These are phyloP conservation scores for Flexamia atlantica DNA, from an alignment of 2,888 invertebrate species.

Conservation along the genomic window DNA sequence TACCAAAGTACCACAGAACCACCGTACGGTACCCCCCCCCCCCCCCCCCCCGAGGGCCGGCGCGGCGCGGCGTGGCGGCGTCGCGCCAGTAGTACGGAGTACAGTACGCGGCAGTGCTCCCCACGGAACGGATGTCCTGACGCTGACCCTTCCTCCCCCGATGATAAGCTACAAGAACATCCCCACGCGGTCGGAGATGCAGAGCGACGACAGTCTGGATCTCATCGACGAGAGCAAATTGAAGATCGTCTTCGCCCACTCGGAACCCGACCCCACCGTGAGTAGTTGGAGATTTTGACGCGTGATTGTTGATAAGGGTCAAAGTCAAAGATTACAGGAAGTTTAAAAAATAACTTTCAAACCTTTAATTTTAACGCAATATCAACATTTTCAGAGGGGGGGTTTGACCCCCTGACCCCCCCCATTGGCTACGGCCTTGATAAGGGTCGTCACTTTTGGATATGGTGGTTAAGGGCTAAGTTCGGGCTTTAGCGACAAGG, in stretches of 20 bases:
- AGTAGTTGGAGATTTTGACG: not conserved
- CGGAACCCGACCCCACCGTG: slow-evolving; percentile 44
- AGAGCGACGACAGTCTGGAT: slow-evolving; percentile 58
- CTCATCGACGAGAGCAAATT: slow-evolving; percentile 59
- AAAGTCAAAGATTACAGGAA: too few relatives aligned
- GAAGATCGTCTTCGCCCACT: slow-evolving; percentile 59
- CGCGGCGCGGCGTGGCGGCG: not conserved
- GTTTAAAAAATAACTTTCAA: too few relatives aligned
- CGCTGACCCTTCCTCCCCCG: not conserved
- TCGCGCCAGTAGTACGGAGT: not conserved
- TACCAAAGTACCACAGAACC: not conserved
- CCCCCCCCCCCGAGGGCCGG: not conserved
- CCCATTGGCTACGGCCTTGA: too few relatives aligned
- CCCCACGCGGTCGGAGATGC: slow-evolving; percentile 43
- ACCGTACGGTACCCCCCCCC: not conserved
- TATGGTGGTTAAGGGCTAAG: too few relatives aligned
- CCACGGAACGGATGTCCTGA: slow-evolving; percentile 19
- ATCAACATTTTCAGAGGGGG: too few relatives aligned
- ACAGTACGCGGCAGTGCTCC: not conserved
- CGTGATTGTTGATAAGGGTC: not conserved
- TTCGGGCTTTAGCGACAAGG: too few relatives aligned
- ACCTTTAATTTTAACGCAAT: too few relatives aligned
- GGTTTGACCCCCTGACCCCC: too few relatives aligned
- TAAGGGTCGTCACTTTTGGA: too few relatives aligned
- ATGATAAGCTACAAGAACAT: slow-evolving; percentile 62